Evolutionary conservation across 1,140 invertebrate genomes (phyloP), one percentile per base, ranked within the genome.

Genomic region (Trigoniulus corallinus): DNA sequence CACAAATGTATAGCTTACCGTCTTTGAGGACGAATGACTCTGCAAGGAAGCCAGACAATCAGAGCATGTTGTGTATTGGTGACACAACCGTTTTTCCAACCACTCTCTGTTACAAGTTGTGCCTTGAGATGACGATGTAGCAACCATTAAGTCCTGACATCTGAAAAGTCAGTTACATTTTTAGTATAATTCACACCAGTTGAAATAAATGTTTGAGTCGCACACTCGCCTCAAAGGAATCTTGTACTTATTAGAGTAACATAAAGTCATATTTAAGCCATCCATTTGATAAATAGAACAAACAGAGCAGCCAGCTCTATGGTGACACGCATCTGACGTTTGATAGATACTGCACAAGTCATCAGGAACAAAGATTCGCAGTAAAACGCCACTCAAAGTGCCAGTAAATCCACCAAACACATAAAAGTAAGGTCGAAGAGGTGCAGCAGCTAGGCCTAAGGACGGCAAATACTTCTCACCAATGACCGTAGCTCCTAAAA

Each of bases 41-140:
- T 84, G 86, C 81, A 84, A 89, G 1, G 75, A 71, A 1, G 85
- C 82, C 13, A 89, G 61, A 64, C 88, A 93, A 40, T 86, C 77
- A 1, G 75, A 75, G 52, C 88, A 93, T 1, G 77, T 78, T 7
- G 67, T 76, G 50, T 82, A 88, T 53, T 79, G 78, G 26, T 78
- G 75, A 63, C 87, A 93, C 39, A 77, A 74, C 13, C 81, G 67
- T 4, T 69, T 66, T 0, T 76, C 67, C 50, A 88, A 71, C 70
- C 81, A 77, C 0, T 74, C 69, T 2, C 69, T 68, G 56, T 80
- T 76, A 60, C 88, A 91, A 53, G 39, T 64, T 59, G 47, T 64
- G 64, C 55, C 68, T n/a, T 42, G 46, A 22, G 52, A 20, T 25
- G 40, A 3, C 13, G 25, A 18, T 15, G 23, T 2, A 3, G 43